Conservation (phyloP, 2,888 invertebrate species). For the Theristus sp. region DNA sequence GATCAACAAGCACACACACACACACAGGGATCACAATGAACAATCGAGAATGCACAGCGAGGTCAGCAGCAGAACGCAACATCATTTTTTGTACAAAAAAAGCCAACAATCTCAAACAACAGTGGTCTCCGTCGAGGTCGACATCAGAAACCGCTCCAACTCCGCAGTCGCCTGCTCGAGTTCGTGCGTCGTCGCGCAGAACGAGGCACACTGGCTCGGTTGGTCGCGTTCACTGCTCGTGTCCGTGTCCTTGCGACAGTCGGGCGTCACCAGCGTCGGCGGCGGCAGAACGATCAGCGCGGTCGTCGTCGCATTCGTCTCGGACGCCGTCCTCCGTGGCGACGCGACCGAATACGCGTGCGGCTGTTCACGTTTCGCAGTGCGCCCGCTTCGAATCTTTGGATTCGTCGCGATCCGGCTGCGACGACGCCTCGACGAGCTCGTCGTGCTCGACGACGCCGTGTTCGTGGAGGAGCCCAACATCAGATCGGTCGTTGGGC, state of each 20-base stretch:
- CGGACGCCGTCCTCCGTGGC: not conserved
- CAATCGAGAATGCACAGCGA: too few species aligned
- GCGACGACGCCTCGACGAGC: slow-evolving; percentile 1
- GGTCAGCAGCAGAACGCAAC: too few species aligned
- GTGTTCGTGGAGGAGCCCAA: too few species aligned
- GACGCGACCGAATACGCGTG: not conserved
- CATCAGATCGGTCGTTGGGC: too few species aligned
- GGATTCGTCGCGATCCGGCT: slow-evolving; percentile 4
- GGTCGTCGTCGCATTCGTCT: not conserved
- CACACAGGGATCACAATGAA: too few species aligned
- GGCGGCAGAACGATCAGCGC: not conserved
- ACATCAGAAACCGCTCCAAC: not conserved
- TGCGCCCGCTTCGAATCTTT: not conserved
- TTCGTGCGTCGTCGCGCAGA: not conserved
- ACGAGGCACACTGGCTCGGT: too few species aligned
- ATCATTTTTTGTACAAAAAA: too few species aligned
- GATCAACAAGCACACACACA: too few species aligned
- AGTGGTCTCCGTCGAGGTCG: not conserved
- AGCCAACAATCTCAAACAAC: not conserved
- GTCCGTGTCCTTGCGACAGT: too few species aligned
- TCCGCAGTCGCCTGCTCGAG: not conserved
- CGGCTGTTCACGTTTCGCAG: not conserved
- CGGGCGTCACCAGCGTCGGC: not conserved
- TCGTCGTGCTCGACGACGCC: not conserved
- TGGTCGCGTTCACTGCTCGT: too few species aligned